A percentile compares a stretch with the other conserved stretches of the same genome.
phyloP scores from a whole-genome alignment of 2,888 invertebrate genomes.

The Epinotia bilunana region DNA sequence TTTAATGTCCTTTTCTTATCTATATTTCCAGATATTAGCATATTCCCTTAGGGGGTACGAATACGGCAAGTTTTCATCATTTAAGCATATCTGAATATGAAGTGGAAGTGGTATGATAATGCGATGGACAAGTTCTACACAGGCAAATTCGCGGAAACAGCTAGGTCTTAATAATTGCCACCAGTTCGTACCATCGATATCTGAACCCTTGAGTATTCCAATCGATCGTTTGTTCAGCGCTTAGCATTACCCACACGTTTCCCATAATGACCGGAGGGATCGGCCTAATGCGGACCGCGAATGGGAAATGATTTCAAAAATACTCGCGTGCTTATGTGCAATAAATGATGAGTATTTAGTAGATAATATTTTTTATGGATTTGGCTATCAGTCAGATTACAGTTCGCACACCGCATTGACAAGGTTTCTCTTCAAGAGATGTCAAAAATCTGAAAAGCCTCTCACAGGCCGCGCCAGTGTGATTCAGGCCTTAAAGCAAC shows the following conservation, averaged over 20 bases:
- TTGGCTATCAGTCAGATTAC: too few relatives aligned
- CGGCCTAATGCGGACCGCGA: constrained; percentile 8
- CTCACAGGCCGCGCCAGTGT: too few relatives aligned
- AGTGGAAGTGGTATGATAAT: too few relatives aligned
- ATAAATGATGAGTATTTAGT: not conserved
- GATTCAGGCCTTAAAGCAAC: not conserved
- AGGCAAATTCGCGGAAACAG: not conserved
- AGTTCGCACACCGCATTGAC: not conserved
- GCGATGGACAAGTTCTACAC: too few relatives aligned
- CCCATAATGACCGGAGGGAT: constrained; percentile 62
- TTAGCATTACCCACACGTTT: constrained; percentile 68
- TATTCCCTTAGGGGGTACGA: too few relatives aligned
- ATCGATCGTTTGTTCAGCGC: constrained; percentile 52
- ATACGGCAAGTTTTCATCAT: too few relatives aligned
- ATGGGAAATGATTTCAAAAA: constrained; percentile 20
- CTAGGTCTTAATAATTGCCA: not conserved
- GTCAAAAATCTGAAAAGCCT: too few relatives aligned
- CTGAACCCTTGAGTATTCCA: constrained; percentile 9
- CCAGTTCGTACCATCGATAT: not conserved
- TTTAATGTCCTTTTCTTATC: too few relatives aligned
- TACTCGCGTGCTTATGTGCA: not conserved
- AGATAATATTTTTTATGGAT: not conserved
- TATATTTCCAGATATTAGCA: too few relatives aligned
- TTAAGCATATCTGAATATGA: too few relatives aligned
- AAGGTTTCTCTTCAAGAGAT: not conserved